A percentile compares a stretch with the other conserved stretches of the same genome.
Evolutionary conservation across 1,140 invertebrate genomes (phyloP).

Genomic region (Leptopilina clavipes): DNA sequence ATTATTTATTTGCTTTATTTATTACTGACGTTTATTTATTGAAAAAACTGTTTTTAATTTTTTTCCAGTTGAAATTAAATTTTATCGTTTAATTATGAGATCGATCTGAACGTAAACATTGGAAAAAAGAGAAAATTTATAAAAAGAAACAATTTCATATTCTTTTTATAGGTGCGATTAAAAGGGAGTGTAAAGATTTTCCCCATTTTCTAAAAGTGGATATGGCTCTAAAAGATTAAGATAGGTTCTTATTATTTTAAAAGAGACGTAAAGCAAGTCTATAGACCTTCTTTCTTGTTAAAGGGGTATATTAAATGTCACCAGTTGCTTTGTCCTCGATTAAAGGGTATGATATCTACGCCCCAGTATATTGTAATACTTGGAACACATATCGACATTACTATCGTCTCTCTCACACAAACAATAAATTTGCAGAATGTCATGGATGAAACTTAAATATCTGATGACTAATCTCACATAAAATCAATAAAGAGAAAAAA

Average conservation of each 20-base stretch:
- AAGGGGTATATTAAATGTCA: slow-evolving; percentile 22
- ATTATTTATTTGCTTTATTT: no score
- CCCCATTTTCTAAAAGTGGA: neutral
- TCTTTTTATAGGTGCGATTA: no score
- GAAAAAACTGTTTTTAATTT: no score
- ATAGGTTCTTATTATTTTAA: neutral
- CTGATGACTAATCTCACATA: slow-evolving; percentile 14
- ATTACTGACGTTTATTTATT: no score
- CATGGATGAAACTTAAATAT: slow-evolving; percentile 14
- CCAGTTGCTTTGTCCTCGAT: slow-evolving; percentile 20
- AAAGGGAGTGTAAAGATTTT: no score
- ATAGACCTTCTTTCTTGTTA: neutral
- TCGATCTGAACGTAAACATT: no score
- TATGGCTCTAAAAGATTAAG: neutral
- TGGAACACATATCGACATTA: neutral
- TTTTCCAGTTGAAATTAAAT: no score
- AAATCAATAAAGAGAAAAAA: slow-evolving; percentile 1
- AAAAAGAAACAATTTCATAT: no score
- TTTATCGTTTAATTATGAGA: no score
- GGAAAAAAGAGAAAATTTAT: no score
- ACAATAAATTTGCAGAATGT: slow-evolving; percentile 22
- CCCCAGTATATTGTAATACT: slow-evolving; percentile 21
- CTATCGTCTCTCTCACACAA: neutral
- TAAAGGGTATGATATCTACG: slow-evolving; percentile 26
- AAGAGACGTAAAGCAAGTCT: neutral